A percentile compares a stretch with the other conserved stretches of the same genome.
phyloP scores from a whole-genome alignment of 64 coral and sea anemone genomes.

The Montipora capricornis region DNA sequence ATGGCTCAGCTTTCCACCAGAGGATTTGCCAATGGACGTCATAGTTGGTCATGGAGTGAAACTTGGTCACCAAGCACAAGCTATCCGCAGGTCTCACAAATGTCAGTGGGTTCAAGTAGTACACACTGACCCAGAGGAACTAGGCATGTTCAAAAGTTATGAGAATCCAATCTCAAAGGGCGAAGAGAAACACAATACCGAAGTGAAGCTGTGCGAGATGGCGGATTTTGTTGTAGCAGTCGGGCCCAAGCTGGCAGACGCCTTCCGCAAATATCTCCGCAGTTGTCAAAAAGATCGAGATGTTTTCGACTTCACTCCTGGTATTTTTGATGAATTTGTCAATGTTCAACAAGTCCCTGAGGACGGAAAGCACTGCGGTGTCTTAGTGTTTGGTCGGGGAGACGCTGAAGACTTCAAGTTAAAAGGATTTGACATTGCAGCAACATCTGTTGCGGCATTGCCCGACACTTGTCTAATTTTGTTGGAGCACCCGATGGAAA shows the following conservation, averaged over 20 bases:
- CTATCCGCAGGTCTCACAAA: too few species aligned
- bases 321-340: neutral
- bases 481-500: too few species aligned
- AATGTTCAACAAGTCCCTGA: neutral
- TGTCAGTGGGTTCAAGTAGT: too few species aligned
- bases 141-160: neutral
- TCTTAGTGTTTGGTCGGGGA: neutral
- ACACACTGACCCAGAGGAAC: too few species aligned
- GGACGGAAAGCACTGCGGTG: neutral
- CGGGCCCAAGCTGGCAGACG: neutral
- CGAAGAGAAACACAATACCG: neutral
- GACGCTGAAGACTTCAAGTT: too few species aligned
- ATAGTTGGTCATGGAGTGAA: too few species aligned
- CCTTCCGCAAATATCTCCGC: too few species aligned
- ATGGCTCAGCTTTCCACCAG: neutral
- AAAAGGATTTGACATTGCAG: too few species aligned
- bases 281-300: neutral
- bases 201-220: neutral
- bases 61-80: too few species aligned
- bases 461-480: too few species aligned
- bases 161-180: neutral
- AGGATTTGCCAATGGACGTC: too few species aligned
- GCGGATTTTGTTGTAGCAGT: slow-evolving; percentile 24
- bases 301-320: neutral
- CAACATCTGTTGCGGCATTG: too few species aligned